Conservation (phyloP, 2,797 vertebrate genomes). For the Sus cebifrons region DNA sequence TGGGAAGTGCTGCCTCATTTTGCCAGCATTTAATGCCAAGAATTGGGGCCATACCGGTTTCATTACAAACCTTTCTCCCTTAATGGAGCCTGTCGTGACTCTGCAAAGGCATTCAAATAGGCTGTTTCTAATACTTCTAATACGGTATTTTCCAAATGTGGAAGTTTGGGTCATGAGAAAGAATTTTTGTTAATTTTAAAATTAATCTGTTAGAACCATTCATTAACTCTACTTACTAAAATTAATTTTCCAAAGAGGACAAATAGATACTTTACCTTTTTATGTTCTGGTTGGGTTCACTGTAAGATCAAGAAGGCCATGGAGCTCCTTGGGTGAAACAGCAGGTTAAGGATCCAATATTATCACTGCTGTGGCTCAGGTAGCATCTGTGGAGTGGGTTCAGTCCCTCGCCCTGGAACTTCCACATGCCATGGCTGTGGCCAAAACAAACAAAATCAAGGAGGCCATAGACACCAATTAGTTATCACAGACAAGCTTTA, state of each 20-base stretch:
- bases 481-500: slow-evolving; percentile 6
- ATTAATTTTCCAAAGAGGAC: slow-evolving; percentile 13
- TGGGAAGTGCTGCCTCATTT: neutral
- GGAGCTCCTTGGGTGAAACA: neutral
- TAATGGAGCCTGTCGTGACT: neutral
- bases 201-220: neutral
- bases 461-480: neutral
- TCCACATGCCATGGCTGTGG: no score
- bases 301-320: neutral
- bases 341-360: no score
- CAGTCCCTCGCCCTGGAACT: no score
- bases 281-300: neutral
- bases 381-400: no score
- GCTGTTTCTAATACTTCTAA: neutral
- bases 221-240: slow-evolving; percentile 19
- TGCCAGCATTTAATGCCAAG: neutral
- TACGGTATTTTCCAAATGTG: neutral
- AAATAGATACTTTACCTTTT: neutral
- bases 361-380: no score
- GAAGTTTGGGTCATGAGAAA: neutral
- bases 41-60: neutral
- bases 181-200: neutral
- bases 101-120: neutral
- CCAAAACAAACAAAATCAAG: neutral
- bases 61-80: neutral